Conservation (phyloP, 2,113 vertebrate species). For the Entelurus aequoreus region DNA sequence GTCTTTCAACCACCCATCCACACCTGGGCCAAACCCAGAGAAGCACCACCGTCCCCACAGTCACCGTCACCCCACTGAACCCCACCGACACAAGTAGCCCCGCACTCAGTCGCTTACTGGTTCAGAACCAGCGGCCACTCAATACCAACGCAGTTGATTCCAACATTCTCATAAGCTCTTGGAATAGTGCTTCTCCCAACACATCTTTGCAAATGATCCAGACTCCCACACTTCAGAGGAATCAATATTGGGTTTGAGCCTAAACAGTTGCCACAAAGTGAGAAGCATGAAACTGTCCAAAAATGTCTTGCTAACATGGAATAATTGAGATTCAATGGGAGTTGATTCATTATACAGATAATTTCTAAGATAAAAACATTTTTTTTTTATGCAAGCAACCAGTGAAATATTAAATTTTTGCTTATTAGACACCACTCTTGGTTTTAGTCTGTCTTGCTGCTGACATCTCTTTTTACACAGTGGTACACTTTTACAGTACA, state of each 20-base stretch:
- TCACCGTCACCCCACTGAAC: slow-evolving; percentile 79
- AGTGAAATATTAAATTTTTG: neutral
- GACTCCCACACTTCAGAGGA: slow-evolving; percentile 73
- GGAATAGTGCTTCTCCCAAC: slow-evolving; percentile 71
- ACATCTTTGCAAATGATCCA: slow-evolving; percentile 71
- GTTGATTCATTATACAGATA: neutral
- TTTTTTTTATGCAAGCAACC: too few species aligned
- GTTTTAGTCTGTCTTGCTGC: neutral
- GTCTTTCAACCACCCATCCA: slow-evolving; percentile 27
- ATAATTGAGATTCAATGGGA: neutral
- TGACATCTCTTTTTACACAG: neutral
- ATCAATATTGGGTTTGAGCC: slow-evolving; percentile 88
- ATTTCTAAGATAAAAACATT: neutral
- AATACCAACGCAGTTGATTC: slow-evolving; percentile 36
- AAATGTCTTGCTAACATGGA: neutral
- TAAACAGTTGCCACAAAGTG: neutral
- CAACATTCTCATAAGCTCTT: slow-evolving; percentile 60
- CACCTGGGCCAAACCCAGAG: slow-evolving; percentile 58
- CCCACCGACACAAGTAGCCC: slow-evolving; percentile 54
- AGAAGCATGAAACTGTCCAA: neutral
- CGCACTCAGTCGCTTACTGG: slow-evolving; percentile 26
- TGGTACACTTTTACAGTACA: too few species aligned
- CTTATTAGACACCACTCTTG: neutral
- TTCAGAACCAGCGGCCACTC: slow-evolving; percentile 29
- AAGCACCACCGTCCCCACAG: slow-evolving; percentile 70